Evolutionary conservation across 2,797 vertebrate genomes (phyloP).

Genomic region (Neostethus bicornis): DNA sequence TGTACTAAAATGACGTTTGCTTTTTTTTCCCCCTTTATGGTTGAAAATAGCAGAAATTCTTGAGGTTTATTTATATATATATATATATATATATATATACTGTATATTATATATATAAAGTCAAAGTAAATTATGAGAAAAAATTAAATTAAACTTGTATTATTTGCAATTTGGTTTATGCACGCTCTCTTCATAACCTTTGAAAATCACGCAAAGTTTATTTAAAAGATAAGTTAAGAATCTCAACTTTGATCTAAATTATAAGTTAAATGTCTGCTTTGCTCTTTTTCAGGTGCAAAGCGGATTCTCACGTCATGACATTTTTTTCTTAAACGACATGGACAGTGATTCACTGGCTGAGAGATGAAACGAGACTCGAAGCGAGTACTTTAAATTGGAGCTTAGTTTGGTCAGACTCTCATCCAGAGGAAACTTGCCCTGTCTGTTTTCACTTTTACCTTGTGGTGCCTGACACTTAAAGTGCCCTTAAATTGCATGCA

Average conservation of each 20-base stretch:
- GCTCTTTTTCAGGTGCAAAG: conserved; percentile 70
- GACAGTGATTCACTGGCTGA: conserved; percentile 65
- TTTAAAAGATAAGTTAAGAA: neutral
- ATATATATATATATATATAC: too few species aligned
- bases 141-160: conserved; percentile 1
- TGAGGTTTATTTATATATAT: too few species aligned
- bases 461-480: conserved; percentile 45
- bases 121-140: neutral
- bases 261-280: conserved; percentile 5
- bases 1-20: too few species aligned
- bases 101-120: too few species aligned
- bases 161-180: neutral
- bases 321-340: conserved; percentile 85
- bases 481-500: conserved; percentile 45
- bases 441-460: conserved; percentile 43
- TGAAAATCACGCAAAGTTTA: conserved; percentile 7
- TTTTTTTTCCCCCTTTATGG: too few species aligned
- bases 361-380: conserved; percentile 56
- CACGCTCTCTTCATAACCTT: neutral
- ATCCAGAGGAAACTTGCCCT: conserved; percentile 32
- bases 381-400: conserved; percentile 8
- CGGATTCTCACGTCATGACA: conserved; percentile 77
- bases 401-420: conserved; percentile 5
- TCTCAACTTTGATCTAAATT: neutral
- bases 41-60: too few species aligned